phyloP scores from a whole-genome alignment of 2,888 invertebrate species.

The Sphaeridia pumilis region DNA sequence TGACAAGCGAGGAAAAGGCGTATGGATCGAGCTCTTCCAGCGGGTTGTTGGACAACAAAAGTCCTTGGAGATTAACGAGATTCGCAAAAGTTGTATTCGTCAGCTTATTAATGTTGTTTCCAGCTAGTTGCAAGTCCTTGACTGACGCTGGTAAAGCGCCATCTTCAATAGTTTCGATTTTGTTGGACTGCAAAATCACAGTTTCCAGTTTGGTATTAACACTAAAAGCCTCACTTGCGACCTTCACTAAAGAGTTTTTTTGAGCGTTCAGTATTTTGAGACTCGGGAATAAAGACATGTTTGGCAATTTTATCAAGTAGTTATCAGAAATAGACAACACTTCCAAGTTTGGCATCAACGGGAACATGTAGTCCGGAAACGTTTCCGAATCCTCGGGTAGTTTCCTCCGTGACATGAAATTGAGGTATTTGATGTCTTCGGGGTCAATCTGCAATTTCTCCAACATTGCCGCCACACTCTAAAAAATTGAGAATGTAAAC shows the following conservation, averaged over 20 bases:
- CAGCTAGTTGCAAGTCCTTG: constrained; percentile 19
- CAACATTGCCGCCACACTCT: constrained; percentile 26
- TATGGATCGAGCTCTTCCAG: constrained; percentile 19
- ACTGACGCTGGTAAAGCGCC: constrained; percentile 23
- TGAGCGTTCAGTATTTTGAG: constrained; percentile 20
- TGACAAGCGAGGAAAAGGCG: constrained; percentile 22
- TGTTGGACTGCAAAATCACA: constrained; percentile 21
- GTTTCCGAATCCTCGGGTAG: constrained; percentile 4
- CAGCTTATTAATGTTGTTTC: constrained; percentile 21
- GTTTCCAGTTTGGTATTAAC: constrained; percentile 18
- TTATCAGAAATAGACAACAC: constrained; percentile 24
- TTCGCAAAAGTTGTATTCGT: constrained; percentile 23
- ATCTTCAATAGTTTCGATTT: constrained; percentile 18
- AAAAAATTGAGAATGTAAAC: constrained; percentile 5
- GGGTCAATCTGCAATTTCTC: constrained; percentile 22
- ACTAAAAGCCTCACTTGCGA: constrained; percentile 17
- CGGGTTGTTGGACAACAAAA: constrained; percentile 20
- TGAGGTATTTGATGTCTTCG: constrained; percentile 19
- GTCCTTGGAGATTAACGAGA: constrained; percentile 17
- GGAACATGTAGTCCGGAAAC: constrained; percentile 27
- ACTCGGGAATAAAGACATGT: constrained; percentile 17
- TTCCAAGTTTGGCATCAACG: constrained; percentile 25
- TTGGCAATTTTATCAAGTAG: constrained; percentile 21
- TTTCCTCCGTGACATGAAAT: constrained; percentile 17
- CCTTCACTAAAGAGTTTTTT: constrained; percentile 14